These are phyloP conservation scores for Platysteira castanea DNA, from an alignment of 2,113 vertebrate genomes.

Conservation along the genomic window DNA sequence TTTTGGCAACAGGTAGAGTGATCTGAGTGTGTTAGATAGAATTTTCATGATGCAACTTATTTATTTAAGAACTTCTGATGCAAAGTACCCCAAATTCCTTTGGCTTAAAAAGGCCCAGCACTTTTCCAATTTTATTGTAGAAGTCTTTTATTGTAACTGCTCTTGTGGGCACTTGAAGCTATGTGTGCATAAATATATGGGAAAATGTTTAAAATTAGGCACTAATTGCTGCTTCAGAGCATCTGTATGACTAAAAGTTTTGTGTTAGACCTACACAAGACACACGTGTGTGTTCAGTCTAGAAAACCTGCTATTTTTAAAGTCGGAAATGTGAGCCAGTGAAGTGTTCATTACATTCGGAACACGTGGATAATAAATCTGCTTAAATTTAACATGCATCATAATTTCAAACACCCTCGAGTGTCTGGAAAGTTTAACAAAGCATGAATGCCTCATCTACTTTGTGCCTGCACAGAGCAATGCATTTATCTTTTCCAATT, in stretches of 20 bases:
- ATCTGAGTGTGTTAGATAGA: neutral
- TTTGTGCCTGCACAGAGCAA: neutral
- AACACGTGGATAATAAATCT: slow-evolving; percentile 11
- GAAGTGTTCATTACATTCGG: neutral
- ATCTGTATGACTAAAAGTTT: neutral
- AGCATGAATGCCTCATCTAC: slow-evolving; percentile 2
- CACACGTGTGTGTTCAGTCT: neutral
- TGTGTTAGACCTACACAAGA: neutral
- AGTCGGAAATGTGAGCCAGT: neutral
- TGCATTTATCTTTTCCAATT: neutral
- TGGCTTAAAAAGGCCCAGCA: neutral
- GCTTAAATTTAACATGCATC: slow-evolving; percentile 36
- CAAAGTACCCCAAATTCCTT: neutral
- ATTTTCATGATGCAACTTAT: neutral
- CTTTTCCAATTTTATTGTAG: neutral
- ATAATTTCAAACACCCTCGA: slow-evolving; percentile 40
- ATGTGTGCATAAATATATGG: neutral
- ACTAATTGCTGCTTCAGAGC: neutral
- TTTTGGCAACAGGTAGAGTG: neutral
- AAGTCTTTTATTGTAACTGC: neutral
- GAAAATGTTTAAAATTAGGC: neutral
- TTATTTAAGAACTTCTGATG: neutral
- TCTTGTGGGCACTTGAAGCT: neutral
- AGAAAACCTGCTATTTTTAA: neutral
- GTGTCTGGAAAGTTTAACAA: slow-evolving; percentile 36